phyloP scores from a whole-genome alignment of 2,113 vertebrate genomes.

The Myotis yumanensis region DNA sequence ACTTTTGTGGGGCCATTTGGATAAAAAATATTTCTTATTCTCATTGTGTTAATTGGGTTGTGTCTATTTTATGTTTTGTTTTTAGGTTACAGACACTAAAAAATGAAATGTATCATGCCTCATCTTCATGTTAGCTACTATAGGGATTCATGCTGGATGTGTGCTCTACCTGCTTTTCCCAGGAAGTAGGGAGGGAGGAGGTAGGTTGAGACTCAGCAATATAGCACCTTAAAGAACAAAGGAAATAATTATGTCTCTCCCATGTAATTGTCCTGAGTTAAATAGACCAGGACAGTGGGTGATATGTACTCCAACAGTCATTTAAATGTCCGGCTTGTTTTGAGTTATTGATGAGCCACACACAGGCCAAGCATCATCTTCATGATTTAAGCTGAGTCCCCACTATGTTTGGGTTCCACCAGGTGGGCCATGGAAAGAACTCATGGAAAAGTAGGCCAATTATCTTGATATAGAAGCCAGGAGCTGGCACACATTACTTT shows the following conservation, averaged over 20 bases:
- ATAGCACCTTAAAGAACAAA: background rate
- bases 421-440: background rate
- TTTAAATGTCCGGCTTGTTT: background rate
- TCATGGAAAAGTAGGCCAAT: background rate
- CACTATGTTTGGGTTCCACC: background rate
- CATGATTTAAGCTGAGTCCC: background rate
- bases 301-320: background rate
- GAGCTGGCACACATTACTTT: background rate
- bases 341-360: background rate
- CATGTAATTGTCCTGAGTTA: background rate
- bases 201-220: background rate
- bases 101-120: background rate
- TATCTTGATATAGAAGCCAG: background rate
- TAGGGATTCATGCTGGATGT: background rate
- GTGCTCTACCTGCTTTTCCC: background rate
- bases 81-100: background rate
- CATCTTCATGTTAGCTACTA: background rate
- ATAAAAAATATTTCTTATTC: background rate
- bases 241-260: background rate
- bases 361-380: background rate
- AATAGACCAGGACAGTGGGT: background rate
- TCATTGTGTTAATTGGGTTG: background rate
- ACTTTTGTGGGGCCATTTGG: background rate
- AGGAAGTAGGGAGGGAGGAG: rapidly evolving
- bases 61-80: background rate